Conservation (phyloP, 2,888 invertebrate genomes). For the Lithophane leautieri region DNA sequence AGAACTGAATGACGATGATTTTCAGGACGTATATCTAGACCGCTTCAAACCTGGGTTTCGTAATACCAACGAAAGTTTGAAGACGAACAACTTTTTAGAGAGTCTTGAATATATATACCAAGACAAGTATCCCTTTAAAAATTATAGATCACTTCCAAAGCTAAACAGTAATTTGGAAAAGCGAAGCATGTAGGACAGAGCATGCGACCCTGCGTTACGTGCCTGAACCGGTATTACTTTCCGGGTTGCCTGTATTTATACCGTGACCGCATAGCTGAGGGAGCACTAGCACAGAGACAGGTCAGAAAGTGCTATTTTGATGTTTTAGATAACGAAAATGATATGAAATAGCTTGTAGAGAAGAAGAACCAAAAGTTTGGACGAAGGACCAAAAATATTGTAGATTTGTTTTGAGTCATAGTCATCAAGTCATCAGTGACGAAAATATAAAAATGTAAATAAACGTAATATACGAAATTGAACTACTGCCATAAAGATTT, state of each 20-base stretch:
- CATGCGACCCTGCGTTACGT: conserved; percentile 48
- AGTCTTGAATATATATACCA: neutral
- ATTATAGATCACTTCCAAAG: conserved; percentile 1
- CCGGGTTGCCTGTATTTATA: conserved; percentile 72
- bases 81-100: neutral
- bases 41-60: neutral
- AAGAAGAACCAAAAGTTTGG: neutral
- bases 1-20: neutral
- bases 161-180: conserved; percentile 39
- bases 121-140: neutral
- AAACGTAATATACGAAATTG: neutral
- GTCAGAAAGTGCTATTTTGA: conserved; percentile 52
- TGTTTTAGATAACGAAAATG: conserved; percentile 33
- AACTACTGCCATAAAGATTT: neutral
- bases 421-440: too few species aligned
- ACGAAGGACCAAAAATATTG: neutral
- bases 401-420: neutral
- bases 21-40: neutral
- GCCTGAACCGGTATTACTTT: conserved; percentile 58
- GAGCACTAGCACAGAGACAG: conserved; percentile 74
- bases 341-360: conserved; percentile 1
- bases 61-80: neutral
- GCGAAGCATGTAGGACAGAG: conserved; percentile 49
- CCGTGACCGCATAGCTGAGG: conserved; percentile 78
- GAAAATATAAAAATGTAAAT: neutral